Evolutionary conservation across 2,113 vertebrate genomes (phyloP), one percentile per base, ranked within the genome.

Genomic region (Cebus imitator): DNA sequence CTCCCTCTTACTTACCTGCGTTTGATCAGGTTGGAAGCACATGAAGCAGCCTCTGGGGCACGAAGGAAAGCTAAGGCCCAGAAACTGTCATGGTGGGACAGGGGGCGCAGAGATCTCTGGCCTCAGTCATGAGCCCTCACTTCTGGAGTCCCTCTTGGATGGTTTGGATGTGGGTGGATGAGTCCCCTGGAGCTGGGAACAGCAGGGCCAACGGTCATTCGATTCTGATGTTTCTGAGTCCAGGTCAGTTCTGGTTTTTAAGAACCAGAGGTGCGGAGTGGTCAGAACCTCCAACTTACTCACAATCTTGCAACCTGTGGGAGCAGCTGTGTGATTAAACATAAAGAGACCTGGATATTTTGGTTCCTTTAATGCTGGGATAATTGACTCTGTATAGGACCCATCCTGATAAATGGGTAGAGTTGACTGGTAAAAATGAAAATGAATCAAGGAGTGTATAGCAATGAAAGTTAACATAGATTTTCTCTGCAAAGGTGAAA

Each of bases 401-500:
- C 23, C 58, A 90, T 61, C 72, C 40, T 9, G 30, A 55, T 68
- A 30, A 58, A 58, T 14, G 30, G 27, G 30, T 91, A 79, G 82
- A 50, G 32, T 32, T 83, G 70, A 94, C 18, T 58, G 30, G 43
- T 61, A 73, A 58, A 76, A 84, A 76, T 32, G 68, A 40, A 82
- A 94, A 50, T 25, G 32, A 75, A 58, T 79, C 32, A 75, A 48
- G 66, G 82, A 30, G 18, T 48, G 66, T 45, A 35, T 6, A 57
- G 35, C 16, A 61, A 58, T 8, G 21, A 88, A 52, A 45, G 5
- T 35, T 85, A 25, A 25, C 48, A 6, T 80, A 75, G 52, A 78
- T 73, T 79, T 94, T 76, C 92, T 92, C n/a, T 55, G 14, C 25
- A 78, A 94, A 57, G 76, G n/a, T n/a, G 82, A 82, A 91, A 79